phyloP scores from a whole-genome alignment of 1,140 invertebrate species.

The Copidosoma floridanum region DNA sequence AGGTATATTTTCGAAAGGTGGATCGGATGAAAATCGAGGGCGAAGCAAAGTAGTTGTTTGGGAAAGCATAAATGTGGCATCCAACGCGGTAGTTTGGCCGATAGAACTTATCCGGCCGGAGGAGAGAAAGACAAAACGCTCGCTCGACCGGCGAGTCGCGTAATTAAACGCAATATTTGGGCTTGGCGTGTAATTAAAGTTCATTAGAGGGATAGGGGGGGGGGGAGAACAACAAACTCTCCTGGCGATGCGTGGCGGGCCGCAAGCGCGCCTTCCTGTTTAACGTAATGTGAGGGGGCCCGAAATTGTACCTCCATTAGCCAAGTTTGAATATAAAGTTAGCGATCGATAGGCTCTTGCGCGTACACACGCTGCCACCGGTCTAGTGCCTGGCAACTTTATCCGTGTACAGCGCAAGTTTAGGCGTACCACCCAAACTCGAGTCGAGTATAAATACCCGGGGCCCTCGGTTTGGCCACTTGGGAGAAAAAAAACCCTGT shows the following conservation, averaged over 20 bases:
- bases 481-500: no score
- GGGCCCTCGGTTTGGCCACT: no score
- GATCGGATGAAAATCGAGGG: not conserved
- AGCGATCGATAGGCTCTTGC: constrained; percentile 41
- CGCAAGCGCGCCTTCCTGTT: constrained; percentile 18
- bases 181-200: constrained; percentile 42
- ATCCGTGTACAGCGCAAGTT: no score
- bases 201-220: constrained; percentile 34
- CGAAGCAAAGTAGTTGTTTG: not conserved
- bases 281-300: constrained; percentile 37
- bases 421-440: not conserved
- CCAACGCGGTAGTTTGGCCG: no score
- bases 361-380: no score
- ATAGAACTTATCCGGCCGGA: no score
- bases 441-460: no score
- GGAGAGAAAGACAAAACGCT: no score
- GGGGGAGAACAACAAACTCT: constrained; percentile 30
- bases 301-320: constrained; percentile 44
- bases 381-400: no score
- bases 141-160: constrained; percentile 27
- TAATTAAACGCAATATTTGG: constrained; percentile 49
- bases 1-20: not conserved
- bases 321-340: constrained; percentile 43
- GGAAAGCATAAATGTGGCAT: no score
- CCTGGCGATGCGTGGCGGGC: constrained; percentile 30